These are phyloP conservation scores for Leptopilina clavipes DNA, from an alignment of 1,140 invertebrate genomes.

Conservation along the genomic window DNA sequence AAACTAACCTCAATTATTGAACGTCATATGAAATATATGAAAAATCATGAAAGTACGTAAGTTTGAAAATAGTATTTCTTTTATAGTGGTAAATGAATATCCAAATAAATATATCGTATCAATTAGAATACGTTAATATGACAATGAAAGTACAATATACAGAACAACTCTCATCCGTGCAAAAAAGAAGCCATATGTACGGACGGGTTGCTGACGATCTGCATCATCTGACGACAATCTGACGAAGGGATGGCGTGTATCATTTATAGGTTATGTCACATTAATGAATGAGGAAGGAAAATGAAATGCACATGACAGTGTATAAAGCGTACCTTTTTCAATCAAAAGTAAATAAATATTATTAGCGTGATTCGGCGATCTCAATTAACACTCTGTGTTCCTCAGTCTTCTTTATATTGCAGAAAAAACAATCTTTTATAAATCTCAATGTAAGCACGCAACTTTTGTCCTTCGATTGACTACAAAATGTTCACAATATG, in stretches of 20 bases:
- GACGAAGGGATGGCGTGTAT: background rate
- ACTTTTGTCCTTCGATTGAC: background rate
- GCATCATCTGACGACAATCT: background rate
- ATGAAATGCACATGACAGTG: constrained; percentile 22
- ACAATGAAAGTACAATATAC: background rate
- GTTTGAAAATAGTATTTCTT: background rate
- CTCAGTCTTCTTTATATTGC: constrained; percentile 12
- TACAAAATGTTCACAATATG: background rate
- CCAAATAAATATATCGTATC: too few relatives aligned
- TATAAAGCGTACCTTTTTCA: background rate
- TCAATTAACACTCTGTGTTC: background rate
- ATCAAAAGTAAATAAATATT: background rate
- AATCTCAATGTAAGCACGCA: constrained; percentile 12
- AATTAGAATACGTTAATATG: background rate
- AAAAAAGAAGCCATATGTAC: constrained; percentile 25
- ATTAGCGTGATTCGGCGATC: background rate
- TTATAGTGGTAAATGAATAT: background rate
- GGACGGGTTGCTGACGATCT: background rate
- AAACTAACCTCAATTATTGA: constrained; percentile 28
- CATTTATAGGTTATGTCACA: constrained; percentile 10
- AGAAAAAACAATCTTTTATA: background rate
- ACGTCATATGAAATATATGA: background rate
- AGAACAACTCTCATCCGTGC: background rate
- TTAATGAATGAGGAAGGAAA: background rate
- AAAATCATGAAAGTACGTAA: constrained; percentile 11